These are phyloP conservation scores for Gallirallus australis DNA, from an alignment of 2,797 vertebrate species.

Conservation along the genomic window DNA sequence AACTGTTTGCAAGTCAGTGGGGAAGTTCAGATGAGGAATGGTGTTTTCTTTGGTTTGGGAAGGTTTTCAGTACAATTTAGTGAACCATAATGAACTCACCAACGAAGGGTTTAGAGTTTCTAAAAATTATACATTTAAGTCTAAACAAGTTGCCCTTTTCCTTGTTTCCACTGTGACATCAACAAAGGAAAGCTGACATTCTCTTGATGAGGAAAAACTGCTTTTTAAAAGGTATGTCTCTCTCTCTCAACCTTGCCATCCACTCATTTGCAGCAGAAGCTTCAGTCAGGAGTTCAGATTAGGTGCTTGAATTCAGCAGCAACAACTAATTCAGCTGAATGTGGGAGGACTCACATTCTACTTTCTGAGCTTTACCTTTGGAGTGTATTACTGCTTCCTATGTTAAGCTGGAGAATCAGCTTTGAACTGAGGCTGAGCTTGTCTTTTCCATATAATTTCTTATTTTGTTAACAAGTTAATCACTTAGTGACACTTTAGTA, in stretches of 20 bases:
- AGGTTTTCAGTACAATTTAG: slow-evolving; percentile 33
- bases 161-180: background rate
- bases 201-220: slow-evolving; percentile 11
- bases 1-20: slow-evolving; percentile 2
- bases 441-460: background rate
- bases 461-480: slow-evolving; percentile 27
- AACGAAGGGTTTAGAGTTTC: background rate
- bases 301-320: background rate
- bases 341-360: background rate
- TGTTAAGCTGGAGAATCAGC: background rate
- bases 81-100: slow-evolving; percentile 17
- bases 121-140: background rate
- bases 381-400: background rate
- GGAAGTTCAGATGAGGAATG: slow-evolving; percentile 36
- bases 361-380: background rate
- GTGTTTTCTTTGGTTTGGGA: slow-evolving; percentile 38
- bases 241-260: background rate
- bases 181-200: slow-evolving; percentile 3
- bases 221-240: background rate
- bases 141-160: slow-evolving; percentile 14
- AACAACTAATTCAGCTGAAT: background rate
- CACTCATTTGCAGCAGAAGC: background rate
- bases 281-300: background rate
- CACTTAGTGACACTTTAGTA: background rate
- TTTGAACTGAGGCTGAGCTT: background rate